Conservation (phyloP, 2,113 vertebrate species). For the Mesitornis unicolor region DNA sequence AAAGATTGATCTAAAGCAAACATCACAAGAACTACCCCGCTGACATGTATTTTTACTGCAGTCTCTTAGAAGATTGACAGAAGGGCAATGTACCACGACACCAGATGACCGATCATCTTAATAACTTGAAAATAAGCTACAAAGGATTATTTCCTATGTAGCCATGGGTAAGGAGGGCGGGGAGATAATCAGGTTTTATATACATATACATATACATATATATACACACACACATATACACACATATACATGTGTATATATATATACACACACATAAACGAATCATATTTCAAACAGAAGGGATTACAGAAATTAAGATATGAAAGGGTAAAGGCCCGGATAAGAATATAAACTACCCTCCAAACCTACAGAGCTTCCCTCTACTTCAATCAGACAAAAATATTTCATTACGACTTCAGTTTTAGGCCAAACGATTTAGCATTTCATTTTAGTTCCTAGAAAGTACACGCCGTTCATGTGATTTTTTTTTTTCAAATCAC, state of each 20-base stretch:
- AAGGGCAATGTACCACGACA: neutral
- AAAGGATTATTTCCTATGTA: neutral
- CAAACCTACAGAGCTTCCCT: neutral
- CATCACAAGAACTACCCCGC: neutral
- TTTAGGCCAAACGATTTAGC: neutral
- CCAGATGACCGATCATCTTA: neutral
- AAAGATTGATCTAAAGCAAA: neutral
- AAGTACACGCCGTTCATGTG: neutral
- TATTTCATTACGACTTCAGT: neutral
- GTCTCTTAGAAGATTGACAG: neutral
- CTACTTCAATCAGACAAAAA: neutral
- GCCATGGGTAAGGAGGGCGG: neutral
- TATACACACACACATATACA: no score
- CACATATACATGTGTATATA: no score
- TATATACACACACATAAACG: no score
- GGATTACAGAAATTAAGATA: neutral
- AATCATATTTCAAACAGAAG: neutral
- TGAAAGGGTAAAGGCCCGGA: neutral
- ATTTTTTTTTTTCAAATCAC: neutral
- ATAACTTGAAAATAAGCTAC: neutral
- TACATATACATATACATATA: no score
- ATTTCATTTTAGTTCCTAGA: neutral
- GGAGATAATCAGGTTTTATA: no score
- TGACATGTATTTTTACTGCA: neutral
- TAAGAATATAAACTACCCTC: neutral